These are phyloP conservation scores for Drosophila leontia DNA, from an alignment of 1,140 invertebrate genomes.

Conservation along the genomic window DNA sequence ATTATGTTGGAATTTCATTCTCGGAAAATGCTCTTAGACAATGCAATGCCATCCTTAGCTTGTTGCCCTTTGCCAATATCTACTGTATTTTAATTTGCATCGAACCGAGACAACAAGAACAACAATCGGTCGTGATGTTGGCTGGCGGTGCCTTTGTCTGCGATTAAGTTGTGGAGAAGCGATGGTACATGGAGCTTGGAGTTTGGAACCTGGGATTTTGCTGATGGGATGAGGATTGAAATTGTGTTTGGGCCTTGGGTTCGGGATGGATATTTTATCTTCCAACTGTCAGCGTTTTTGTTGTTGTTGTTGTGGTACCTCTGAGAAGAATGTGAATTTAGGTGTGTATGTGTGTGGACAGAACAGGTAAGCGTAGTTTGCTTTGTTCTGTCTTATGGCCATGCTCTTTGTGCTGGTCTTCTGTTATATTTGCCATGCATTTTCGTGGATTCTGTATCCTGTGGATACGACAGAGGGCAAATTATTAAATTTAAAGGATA, in stretches of 20 bases:
- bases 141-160: constrained; percentile 51
- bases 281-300: constrained; percentile 9
- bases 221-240: constrained; percentile 22
- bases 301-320: constrained; percentile 15
- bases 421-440: constrained; percentile 20
- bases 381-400: constrained; percentile 61
- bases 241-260: constrained; percentile 26
- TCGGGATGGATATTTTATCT: constrained; percentile 54
- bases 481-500: not conserved
- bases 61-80: constrained; percentile 4
- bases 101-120: constrained; percentile 21
- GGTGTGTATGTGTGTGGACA: constrained; percentile 5
- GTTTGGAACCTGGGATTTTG: constrained; percentile 7
- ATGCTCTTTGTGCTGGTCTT: constrained; percentile 65
- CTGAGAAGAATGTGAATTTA: constrained; percentile 32
- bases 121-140: constrained; percentile 35
- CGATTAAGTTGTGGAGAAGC: constrained; percentile 31
- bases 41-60: no score
- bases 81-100: constrained; percentile 53
- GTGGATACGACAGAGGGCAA: constrained; percentile 2
- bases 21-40: no score
- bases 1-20: no score
- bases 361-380: constrained; percentile 58
- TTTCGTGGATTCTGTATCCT: constrained; percentile 21
- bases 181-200: constrained; percentile 15